phyloP scores from a whole-genome alignment of 2,113 vertebrate genomes.

The Arothron firmamentum region DNA sequence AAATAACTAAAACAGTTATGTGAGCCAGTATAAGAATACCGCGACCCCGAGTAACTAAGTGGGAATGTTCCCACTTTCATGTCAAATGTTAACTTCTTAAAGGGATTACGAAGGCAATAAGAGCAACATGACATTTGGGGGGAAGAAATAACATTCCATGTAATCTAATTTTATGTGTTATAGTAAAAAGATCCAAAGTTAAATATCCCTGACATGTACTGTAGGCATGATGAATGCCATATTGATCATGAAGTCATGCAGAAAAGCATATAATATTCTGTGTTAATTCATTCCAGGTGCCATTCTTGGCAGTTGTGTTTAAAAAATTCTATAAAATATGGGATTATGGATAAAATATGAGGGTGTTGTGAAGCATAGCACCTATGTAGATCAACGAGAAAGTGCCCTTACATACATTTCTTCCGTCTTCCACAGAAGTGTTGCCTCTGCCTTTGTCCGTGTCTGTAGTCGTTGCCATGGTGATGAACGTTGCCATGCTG shows the following conservation, averaged over 20 bases:
- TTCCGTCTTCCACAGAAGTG: constrained; percentile 89
- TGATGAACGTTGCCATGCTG: constrained; percentile 2
- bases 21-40: constrained; percentile 7
- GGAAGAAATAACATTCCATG: background rate
- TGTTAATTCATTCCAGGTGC: background rate
- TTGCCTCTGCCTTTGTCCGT: constrained; percentile 65
- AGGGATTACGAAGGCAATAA: constrained; percentile 10
- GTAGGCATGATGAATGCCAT: background rate
- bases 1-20: constrained; percentile 23
- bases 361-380: background rate
- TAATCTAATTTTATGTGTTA: constrained; percentile 18
- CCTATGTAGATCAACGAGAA: constrained; percentile 25
- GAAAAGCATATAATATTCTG: background rate
- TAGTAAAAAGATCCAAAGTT: constrained; percentile 13
- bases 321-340: background rate
- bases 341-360: background rate
- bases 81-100: constrained; percentile 19
- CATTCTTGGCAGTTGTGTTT: background rate
- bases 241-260: background rate
- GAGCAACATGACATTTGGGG: constrained; percentile 6
- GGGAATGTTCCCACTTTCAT: constrained; percentile 7
- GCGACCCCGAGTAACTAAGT: background rate
- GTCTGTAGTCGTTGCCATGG: constrained; percentile 35
- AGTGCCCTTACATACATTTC: constrained; percentile 90
- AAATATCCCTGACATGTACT: background rate